Conservation (phyloP, 2,797 vertebrate genomes). For the Chaetophractus vellerosus region DNA sequence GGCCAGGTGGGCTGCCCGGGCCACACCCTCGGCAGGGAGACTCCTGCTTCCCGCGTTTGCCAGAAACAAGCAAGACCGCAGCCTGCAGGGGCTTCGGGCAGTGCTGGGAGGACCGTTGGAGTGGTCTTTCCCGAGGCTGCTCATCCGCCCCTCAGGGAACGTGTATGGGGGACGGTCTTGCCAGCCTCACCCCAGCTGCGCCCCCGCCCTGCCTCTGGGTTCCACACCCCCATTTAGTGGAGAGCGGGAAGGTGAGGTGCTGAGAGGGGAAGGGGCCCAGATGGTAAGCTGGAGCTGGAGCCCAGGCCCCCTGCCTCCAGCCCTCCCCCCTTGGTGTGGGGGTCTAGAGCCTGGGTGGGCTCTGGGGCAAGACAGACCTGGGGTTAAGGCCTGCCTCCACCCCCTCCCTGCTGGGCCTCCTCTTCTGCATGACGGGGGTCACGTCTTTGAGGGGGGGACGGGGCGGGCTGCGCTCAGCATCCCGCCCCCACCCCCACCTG, state of each 20-base stretch:
- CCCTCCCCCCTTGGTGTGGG: neutral
- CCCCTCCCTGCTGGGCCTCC: neutral
- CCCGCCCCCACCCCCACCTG: neutral
- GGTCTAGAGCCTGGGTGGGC: neutral
- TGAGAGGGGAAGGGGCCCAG: neutral
- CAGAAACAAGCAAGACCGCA: neutral
- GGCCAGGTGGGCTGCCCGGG: neutral
- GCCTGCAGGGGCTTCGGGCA: neutral
- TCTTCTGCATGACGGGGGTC: neutral
- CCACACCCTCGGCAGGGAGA: no score
- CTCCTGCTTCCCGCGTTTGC: neutral
- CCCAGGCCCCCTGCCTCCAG: neutral
- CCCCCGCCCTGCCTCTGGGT: rapidly evolving
- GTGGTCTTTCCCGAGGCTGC: neutral
- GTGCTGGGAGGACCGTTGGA: neutral
- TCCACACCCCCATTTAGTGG: rapidly evolving
- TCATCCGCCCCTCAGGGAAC: neutral
- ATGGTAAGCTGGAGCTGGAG: neutral
- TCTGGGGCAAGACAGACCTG: neutral
- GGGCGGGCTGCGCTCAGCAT: rapidly evolving
- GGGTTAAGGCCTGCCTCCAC: neutral
- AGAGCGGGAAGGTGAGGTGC: neutral
- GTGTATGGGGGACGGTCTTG: neutral
- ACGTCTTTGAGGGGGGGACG: rapidly evolving
- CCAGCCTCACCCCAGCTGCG: no score